These are phyloP conservation scores for Mercenaria mercenaria DNA, from an alignment of 1,140 invertebrate species.

Conservation along the genomic window DNA sequence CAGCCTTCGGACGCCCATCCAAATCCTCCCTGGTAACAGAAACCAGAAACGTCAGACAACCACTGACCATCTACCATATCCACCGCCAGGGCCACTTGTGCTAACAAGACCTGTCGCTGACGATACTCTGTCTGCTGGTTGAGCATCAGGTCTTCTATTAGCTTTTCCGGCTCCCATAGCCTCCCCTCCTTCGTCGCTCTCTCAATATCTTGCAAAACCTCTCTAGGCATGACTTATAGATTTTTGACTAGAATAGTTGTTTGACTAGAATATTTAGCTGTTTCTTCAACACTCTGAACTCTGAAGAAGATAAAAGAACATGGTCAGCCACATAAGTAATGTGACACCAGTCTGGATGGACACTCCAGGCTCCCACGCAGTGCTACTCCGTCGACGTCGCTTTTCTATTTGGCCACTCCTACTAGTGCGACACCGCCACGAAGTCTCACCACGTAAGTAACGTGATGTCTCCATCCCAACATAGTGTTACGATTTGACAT, in stretches of 20 bases:
- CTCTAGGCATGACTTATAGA: not conserved
- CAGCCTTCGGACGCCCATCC: not conserved
- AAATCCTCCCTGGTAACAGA: not conserved
- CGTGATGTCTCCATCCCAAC: too few species aligned
- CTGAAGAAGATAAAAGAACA: not conserved
- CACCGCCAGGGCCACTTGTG: not conserved
- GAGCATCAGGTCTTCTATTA: not conserved
- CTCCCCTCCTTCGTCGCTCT: not conserved
- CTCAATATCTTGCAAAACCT: not conserved
- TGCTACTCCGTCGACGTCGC: too few species aligned
- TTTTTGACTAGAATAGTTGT: too few species aligned
- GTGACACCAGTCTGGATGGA: not conserved
- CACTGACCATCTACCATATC: not conserved
- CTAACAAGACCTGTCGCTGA: not conserved
- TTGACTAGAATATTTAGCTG: too few species aligned
- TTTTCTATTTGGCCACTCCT: too few species aligned
- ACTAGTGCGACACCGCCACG: too few species aligned
- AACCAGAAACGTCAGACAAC: not conserved
- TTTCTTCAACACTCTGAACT: too few species aligned
- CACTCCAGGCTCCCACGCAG: not conserved
- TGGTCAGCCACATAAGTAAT: not conserved
- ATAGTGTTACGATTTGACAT: too few species aligned
- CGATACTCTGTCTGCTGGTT: not conserved
- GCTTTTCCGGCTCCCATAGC: not conserved
- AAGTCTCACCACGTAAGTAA: too few species aligned